Evolutionary conservation across 2,113 vertebrate genomes (phyloP).

Genomic region (Charadrius vociferus): DNA sequence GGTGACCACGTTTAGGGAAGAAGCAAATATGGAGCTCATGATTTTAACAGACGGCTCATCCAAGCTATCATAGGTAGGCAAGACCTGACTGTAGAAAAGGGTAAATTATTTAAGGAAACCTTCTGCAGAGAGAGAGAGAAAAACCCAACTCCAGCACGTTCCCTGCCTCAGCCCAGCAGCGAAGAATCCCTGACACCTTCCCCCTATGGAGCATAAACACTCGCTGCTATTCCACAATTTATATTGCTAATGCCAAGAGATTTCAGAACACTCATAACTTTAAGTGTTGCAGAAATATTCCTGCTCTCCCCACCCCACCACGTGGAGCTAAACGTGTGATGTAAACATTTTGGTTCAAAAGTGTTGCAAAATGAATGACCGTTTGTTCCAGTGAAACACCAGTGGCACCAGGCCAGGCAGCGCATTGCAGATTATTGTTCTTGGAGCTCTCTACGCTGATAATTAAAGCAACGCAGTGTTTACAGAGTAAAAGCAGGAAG

Average conservation of each 20-base stretch:
- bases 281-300: slow-evolving; percentile 67
- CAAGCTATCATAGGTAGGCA: slow-evolving; percentile 97
- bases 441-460: slow-evolving; percentile 48
- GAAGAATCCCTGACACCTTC: slow-evolving; percentile 28
- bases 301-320: slow-evolving; percentile 57
- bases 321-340: slow-evolving; percentile 63
- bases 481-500: slow-evolving; percentile 42
- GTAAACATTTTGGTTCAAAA: slow-evolving; percentile 55
- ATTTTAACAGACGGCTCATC: slow-evolving; percentile 97
- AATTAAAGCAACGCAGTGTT: slow-evolving; percentile 57
- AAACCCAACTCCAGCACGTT: neutral
- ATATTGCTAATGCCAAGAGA: slow-evolving; percentile 59
- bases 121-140: neutral
- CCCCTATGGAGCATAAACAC: slow-evolving; percentile 41
- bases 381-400: slow-evolving; percentile 7
- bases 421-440: slow-evolving; percentile 53
- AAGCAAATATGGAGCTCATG: slow-evolving; percentile 98
- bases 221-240: slow-evolving; percentile 49
- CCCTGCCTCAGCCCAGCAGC: slow-evolving; percentile 9
- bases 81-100: slow-evolving; percentile 86
- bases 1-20: slow-evolving; percentile 93
- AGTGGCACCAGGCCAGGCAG: neutral
- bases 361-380: slow-evolving; percentile 40
- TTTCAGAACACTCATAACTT: slow-evolving; percentile 67
- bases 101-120: neutral